phyloP scores from a whole-genome alignment of 2,113 vertebrate genomes.

The Lynx canadensis region DNA sequence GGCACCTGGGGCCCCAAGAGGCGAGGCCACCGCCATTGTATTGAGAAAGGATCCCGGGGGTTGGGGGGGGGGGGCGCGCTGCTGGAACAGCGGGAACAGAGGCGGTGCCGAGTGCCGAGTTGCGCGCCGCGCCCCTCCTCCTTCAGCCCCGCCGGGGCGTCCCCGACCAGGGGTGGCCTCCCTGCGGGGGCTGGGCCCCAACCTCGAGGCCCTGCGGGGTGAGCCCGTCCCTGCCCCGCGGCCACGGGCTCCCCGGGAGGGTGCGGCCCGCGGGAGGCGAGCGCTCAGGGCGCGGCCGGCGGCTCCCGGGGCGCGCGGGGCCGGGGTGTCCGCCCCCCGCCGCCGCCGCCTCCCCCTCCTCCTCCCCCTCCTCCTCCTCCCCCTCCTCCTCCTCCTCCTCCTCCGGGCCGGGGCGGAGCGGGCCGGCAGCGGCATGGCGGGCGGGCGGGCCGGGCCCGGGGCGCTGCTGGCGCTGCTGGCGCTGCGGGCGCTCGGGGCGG shows the following conservation, averaged over 20 bases:
- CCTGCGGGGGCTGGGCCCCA: too few relatives aligned
- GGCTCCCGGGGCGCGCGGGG: not conserved
- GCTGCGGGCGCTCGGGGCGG: constrained; percentile 70
- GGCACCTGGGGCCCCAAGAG: not conserved
- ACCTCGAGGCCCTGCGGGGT: not conserved
- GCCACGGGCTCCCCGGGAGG: not conserved
- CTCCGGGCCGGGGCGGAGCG: not conserved
- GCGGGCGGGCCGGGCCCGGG: not conserved
- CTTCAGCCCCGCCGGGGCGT: not conserved
- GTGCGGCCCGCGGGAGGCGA: constrained; percentile 25
- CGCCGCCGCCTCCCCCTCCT: not conserved
- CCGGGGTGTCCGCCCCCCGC: not conserved
- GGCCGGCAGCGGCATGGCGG: constrained; percentile 44
- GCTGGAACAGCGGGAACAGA: not conserved
- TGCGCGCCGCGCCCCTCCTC: not conserved
- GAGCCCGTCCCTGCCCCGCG: not conserved
- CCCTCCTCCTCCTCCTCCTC: not conserved
- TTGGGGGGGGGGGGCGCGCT: not conserved
- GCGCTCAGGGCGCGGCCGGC: constrained; percentile 60
- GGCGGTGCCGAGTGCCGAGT: not conserved
- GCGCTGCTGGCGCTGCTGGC: constrained; percentile 56
- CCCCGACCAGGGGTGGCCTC: not conserved
- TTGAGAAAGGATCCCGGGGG: not conserved
- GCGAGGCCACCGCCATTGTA: not conserved
- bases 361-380: not conserved